Evolutionary conservation across 2,888 invertebrate species (phyloP).

Genomic region (Cosmia trapezina): DNA sequence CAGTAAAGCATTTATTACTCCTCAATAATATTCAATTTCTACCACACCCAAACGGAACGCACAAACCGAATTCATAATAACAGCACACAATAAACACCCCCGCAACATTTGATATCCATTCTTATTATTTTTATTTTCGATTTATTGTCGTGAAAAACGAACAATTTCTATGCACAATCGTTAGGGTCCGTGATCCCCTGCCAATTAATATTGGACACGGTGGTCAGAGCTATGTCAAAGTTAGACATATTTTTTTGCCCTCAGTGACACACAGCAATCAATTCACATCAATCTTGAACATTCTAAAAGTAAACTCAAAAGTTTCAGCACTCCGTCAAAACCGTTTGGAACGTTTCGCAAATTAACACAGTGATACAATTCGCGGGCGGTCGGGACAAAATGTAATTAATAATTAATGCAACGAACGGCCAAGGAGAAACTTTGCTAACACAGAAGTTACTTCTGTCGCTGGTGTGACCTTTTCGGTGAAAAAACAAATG

Average conservation of each 20-base stretch:
- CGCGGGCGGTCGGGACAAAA: conserved; percentile 64
- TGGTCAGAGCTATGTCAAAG: conserved; percentile 86
- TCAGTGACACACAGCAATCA: conserved; percentile 74
- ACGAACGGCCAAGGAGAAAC: conserved; percentile 76
- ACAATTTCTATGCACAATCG: conserved; percentile 78
- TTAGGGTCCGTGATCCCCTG: conserved; percentile 85
- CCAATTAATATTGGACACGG: conserved; percentile 89
- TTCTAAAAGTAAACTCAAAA: conserved; percentile 52
- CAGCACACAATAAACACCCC: conserved; percentile 81
- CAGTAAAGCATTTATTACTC: conserved; percentile 15
- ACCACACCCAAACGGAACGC: conserved; percentile 57
- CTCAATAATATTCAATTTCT: conserved; percentile 48
- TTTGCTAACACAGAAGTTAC: conserved; percentile 83
- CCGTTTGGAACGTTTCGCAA: conserved; percentile 66
- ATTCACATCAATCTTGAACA: conserved; percentile 60
- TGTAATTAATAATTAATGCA: conserved; percentile 86
- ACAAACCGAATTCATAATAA: conserved; percentile 72
- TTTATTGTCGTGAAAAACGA: conserved; percentile 83
- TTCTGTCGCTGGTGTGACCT: conserved; percentile 76
- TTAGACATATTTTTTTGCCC: conserved; percentile 81
- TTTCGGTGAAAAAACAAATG: conserved; percentile 88
- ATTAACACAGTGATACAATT: conserved; percentile 72
- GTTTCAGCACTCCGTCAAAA: conserved; percentile 52
- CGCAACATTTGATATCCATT: conserved; percentile 79
- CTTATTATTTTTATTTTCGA: conserved; percentile 86